Base-by-base conservation (phyloP, 2,797 vertebrate genomes). In the Glossophaga mutica region DNA sequence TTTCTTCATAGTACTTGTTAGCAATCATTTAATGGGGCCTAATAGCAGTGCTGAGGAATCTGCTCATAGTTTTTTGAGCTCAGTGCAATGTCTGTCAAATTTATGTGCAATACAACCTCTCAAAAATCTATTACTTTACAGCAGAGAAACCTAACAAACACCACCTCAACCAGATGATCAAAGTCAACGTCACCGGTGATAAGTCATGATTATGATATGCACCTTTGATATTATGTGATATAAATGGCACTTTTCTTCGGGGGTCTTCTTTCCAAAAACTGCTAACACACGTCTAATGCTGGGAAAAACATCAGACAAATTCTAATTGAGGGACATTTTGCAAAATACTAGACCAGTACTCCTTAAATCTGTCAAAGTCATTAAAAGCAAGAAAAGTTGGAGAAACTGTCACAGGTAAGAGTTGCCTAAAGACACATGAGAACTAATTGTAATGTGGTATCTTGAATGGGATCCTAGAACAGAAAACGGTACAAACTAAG, bases 1-100 rank as follows among this genome's bases (percentile, higher is more conserved):
- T 96, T 55, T 76, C 76, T 74, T 92, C 52, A 74, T n/a, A 78
- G 52, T 22, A 83, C 59, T 86, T 82, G n/a, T 83, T 86, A 86
- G 18, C 50, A 42, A 57, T 57, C 70, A 82, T 55, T 93, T 87
- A 90, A 42, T 83, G 37, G 52, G 94, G 71, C 32, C 34, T 70
- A 55, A 55, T 15, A 88, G 44, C 78, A 85, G 3, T 59, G 44
- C 50, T 88, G 57, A 88, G 39, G 24, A 90, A 77, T 81, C 44
- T 37, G 34, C 48, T 92, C 2, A 26, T 52, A 48, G 37, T 55
- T 57, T 81, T 90, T 91, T 96, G 59, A 73, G 46, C 37, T 82
- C 71, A 50, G 29, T 70, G 15, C 91, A 57, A 89, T 46, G 4
- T 73, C 34, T 34, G 89, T 11, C 70, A 57, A 79, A 29, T 48